These are phyloP conservation scores for Dynastes maya DNA, from an alignment of 2,888 invertebrate genomes.

Conservation along the genomic window DNA sequence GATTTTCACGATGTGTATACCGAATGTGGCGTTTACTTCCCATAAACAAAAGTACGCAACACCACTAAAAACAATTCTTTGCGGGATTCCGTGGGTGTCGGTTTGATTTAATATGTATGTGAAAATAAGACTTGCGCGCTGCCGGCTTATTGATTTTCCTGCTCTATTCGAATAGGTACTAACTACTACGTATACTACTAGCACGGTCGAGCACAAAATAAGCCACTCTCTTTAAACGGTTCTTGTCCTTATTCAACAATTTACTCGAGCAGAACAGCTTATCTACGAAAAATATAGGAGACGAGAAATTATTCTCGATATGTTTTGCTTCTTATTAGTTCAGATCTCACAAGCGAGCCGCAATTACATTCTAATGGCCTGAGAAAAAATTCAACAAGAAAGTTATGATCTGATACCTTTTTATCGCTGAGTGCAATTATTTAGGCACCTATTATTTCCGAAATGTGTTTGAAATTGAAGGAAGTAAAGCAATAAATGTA, in stretches of 20 bases:
- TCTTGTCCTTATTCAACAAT: slow-evolving; percentile 36
- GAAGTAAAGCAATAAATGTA: no score
- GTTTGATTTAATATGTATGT: slow-evolving; percentile 46
- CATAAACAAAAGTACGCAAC: slow-evolving; percentile 11
- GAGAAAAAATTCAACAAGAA: not conserved
- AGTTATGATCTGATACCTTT: not conserved
- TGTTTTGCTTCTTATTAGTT: not conserved
- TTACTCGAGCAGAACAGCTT: slow-evolving; percentile 37
- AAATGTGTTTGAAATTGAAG: no score
- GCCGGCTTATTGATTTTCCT: slow-evolving; percentile 41
- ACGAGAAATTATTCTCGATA: slow-evolving; percentile 7
- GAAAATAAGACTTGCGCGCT: slow-evolving; percentile 46
- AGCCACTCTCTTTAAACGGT: slow-evolving; percentile 19
- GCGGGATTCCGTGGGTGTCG: slow-evolving; percentile 44
- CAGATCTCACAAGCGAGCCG: not conserved
- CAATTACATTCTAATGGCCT: not conserved
- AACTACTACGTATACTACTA: slow-evolving; percentile 19
- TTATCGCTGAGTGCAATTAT: not conserved
- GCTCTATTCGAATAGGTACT: slow-evolving; percentile 22
- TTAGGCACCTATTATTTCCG: no score
- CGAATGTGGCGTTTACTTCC: slow-evolving; percentile 13
- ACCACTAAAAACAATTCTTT: slow-evolving; percentile 34
- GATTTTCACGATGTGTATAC: slow-evolving; percentile 3
- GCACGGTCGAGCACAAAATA: slow-evolving; percentile 35
- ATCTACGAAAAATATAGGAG: slow-evolving; percentile 2